Percentiles rank a stretch among this genome's conserved stretches.
These are phyloP conservation scores for Calonectris borealis DNA, from an alignment of 2,113 vertebrate species.

Conservation along the genomic window DNA sequence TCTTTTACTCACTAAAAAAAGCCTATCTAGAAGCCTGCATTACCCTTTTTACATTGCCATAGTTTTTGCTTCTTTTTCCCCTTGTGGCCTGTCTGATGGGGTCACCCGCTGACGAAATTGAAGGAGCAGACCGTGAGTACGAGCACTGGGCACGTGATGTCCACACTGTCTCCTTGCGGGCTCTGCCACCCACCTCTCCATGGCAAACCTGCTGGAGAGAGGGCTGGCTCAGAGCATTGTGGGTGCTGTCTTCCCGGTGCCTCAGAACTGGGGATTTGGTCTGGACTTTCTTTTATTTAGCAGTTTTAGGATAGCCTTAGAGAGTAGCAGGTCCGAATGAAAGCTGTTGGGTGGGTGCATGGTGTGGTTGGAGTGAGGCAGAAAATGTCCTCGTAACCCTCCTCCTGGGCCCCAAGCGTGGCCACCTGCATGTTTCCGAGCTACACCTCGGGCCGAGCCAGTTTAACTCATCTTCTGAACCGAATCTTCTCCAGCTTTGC, in stretches of 20 bases:
- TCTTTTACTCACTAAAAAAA: not conserved
- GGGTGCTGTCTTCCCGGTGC: not conserved
- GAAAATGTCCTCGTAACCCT: not conserved
- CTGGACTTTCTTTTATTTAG: not conserved
- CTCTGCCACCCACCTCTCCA: not conserved
- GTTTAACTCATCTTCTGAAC: not conserved
- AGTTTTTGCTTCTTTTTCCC: not conserved
- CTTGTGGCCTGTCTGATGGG: not conserved
- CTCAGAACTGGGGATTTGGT: not conserved
- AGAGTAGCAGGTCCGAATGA: not conserved
- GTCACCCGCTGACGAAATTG: not conserved
- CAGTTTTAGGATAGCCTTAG: not conserved
- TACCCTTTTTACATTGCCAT: not conserved
- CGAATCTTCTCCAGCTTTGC: not conserved
- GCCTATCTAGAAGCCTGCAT: not conserved
- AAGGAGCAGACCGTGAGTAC: not conserved
- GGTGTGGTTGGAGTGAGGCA: not conserved
- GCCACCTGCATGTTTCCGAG: not conserved
- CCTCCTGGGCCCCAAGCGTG: fast-evolving
- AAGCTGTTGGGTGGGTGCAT: not conserved
- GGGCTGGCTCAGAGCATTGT: not conserved
- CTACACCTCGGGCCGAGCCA: not conserved
- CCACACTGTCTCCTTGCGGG: not conserved
- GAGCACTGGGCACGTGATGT: not conserved
- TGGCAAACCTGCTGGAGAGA: not conserved